Evolutionary conservation across 2,888 invertebrate genomes (phyloP), one percentile per base, ranked within the genome.

Genomic region (Oscheius sp.): DNA sequence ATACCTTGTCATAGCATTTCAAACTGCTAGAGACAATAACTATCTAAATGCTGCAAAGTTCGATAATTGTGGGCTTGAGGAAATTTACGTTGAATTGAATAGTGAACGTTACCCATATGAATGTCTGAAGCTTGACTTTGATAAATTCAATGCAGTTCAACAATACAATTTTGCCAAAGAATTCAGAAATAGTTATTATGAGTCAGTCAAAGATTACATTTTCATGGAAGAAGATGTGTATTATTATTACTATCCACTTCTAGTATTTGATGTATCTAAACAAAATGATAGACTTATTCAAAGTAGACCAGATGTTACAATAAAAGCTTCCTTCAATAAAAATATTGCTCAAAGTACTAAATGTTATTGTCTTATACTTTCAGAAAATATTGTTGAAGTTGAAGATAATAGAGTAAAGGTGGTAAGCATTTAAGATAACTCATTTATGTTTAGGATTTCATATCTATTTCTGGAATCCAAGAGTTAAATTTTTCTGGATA

Each of bases 111-210:
- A 79, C 71, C 78, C 78, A 46, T 69, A 78, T 70, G 78, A 78
- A 65, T 80, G 79, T 61, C 66, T 79, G 25, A 78, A 71, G 50
- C 79, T 80, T 70, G 74, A 78, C 57, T 78, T 78, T 71, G 72
- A 70, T 33, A 79, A 73, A 53, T 79, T 74, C 39, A 76, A 78
- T 45, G 46, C 46, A 33, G 78, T 78, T 55, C 75, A 79, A 66
- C 78, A 78, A 65, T 79, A 78, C 65, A 78, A 78, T 66, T 78
- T 78, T 73, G 78, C 78, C 37, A 76, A 76, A 78, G 77, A 76
- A 55, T 76, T 76, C 65, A 71, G 72, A 37, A 76, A 76, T 65
- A 76, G 76, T 73, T 76, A 76, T 66, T 76, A 74, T 67, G 72
- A 76, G 66, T 53, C 57, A 34, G 61, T 61, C 10, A 77, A 76